Conservation (phyloP, 2,888 invertebrate genomes). For the Pantelozetes paolii region DNA sequence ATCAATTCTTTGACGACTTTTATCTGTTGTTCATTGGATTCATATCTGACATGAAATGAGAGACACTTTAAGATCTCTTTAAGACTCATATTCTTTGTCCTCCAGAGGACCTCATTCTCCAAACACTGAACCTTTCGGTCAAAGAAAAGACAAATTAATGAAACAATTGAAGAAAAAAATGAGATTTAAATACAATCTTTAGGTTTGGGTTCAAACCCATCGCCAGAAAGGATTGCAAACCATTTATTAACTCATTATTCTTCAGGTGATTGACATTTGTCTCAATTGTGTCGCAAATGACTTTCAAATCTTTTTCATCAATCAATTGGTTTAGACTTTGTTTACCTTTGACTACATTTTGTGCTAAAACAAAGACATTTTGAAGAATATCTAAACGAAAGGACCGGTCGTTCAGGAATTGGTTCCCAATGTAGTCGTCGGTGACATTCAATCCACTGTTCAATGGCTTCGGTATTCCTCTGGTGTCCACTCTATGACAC, state of each 20-base stretch:
- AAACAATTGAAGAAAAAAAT: neutral
- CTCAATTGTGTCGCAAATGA: neutral
- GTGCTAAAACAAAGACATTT: conserved; percentile 7
- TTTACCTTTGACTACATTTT: neutral
- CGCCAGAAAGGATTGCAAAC: conserved; percentile 33
- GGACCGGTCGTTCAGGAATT: neutral
- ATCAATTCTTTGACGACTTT: conserved; percentile 32
- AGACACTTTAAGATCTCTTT: conserved; percentile 13
- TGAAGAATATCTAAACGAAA: neutral
- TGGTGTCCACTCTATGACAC: neutral
- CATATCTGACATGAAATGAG: conserved; percentile 13
- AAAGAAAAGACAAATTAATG: neutral
- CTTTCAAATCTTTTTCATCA: conserved; percentile 4
- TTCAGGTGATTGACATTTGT: neutral
- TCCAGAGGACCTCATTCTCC: conserved; percentile 38
- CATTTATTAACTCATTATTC: neutral
- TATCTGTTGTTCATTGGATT: conserved; percentile 10
- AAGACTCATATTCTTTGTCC: neutral
- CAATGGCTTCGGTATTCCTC: neutral
- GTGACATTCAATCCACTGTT: neutral
- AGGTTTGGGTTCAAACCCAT: conserved; percentile 27
- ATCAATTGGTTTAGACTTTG: neutral
- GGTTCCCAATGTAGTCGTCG: neutral
- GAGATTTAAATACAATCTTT: neutral
- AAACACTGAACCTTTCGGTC: conserved; percentile 16